Conservation (phyloP, 2,113 vertebrate species). For the Hiodon alosoides region DNA sequence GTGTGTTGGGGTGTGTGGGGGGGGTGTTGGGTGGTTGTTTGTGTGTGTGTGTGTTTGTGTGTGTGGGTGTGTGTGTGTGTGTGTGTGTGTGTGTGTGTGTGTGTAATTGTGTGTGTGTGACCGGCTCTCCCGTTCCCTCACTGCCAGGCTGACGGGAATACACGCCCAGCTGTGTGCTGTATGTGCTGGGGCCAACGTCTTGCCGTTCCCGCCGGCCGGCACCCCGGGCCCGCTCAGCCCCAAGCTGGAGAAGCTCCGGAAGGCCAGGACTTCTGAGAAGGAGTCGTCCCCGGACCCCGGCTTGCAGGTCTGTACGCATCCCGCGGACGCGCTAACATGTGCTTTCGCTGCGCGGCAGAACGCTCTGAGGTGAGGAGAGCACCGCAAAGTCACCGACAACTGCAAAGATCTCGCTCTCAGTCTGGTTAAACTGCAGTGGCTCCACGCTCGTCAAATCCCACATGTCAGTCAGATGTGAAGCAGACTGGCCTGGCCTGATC, state of each 20-base stretch:
- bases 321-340: background rate
- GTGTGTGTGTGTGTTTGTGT: too few species aligned
- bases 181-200: conserved; percentile 24
- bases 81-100: too few species aligned
- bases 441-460: background rate
- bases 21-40: too few species aligned
- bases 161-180: conserved; percentile 35
- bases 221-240: background rate
- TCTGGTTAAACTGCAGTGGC: background rate
- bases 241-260: conserved; percentile 6
- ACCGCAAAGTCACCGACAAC: background rate
- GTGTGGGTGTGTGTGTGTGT: too few species aligned
- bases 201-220: background rate
- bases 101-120: too few species aligned
- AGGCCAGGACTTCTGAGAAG: background rate
- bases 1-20: too few species aligned
- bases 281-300: background rate
- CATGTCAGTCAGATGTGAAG: background rate
- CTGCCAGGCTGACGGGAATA: conserved; percentile 34
- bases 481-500: background rate
- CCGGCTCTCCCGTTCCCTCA: background rate
- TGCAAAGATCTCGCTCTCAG: background rate
- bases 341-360: background rate
- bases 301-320: background rate
- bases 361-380: background rate